Evolutionary conservation across 2,797 vertebrate genomes (phyloP), one percentile per base, ranked within the genome.

Genomic region (Xenopus petersii): DNA sequence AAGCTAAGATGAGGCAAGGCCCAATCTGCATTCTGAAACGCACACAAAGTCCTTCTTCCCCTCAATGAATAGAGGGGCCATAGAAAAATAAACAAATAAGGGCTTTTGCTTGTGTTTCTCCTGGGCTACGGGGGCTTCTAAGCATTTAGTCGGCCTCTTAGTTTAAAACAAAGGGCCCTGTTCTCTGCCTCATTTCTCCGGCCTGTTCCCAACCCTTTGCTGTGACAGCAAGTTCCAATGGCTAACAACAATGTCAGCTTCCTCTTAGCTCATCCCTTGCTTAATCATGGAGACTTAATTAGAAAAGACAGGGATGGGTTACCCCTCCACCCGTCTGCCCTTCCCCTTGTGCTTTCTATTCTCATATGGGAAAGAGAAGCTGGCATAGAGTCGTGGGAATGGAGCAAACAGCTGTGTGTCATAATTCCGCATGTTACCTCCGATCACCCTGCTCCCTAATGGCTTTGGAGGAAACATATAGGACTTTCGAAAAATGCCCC

Each of bases 401-500:
- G 2, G 64, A 55, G 74, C 46, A 54, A 79, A 73, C 64, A 71
- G 82, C 76, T 83, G 85, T 80, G 5, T 80, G 5, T 11, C 63
- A 74, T 64, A 48, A 74, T 75, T 80, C 81, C 16, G 76, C 62
- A 21, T 21, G 24, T 62, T 67, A 66, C 71, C 66, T 60, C 71
- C 48, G 56, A 69, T 69, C 65, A 42, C 68, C 81, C 55, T 77
- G 1, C 9, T 0, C 2, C 8, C 71, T 71, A 70, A 77, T 77
- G 64, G 0, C 71, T 80, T 75, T 73, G 75, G 62, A 64, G 80
- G 81, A 80, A 84, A 77, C 78, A 79, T 80, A 0, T 47, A 82
- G 42, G 67, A 67, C 83, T 83, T 83, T 83, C 54, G 0, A 72
- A 81, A 79, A 82, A 73, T 78, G 71, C 47, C 36, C 17, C 47